A percentile compares a stretch with the other conserved stretches of the same genome.
phyloP scores from a whole-genome alignment of 1,140 invertebrate species.

The Zaprionus ornatus region DNA sequence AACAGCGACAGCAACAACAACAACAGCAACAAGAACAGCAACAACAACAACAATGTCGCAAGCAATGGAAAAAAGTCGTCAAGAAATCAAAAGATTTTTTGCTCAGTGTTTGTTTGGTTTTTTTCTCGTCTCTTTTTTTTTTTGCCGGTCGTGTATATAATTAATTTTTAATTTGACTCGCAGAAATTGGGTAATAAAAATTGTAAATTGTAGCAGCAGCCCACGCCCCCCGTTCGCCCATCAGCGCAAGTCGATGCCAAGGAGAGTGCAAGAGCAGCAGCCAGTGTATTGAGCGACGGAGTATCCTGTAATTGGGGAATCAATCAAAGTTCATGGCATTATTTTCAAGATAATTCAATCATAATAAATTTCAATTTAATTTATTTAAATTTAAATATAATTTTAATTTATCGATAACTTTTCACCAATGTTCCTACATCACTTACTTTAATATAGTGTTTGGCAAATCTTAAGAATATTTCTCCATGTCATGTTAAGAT shows the following conservation, averaged over 20 bases:
- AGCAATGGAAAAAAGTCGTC: conserved; percentile 57
- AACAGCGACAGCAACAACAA: conserved; percentile 43
- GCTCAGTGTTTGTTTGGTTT: conserved; percentile 35
- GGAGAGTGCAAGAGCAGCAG: conserved; percentile 4
- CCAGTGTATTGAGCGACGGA: neutral
- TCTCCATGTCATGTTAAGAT: no score
- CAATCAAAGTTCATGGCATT: neutral
- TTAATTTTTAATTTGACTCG: conserved; percentile 80
- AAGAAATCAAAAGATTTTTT: conserved; percentile 73
- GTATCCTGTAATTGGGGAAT: neutral
- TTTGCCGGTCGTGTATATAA: conserved; percentile 64
- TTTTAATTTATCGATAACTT: no score
- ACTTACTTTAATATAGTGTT: no score
- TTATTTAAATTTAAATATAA: no score
- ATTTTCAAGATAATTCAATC: neutral
- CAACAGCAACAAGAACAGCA: conserved; percentile 44
- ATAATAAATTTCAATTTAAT: no score
- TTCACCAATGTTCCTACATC: no score
- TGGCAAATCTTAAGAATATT: no score
- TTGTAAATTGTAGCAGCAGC: conserved; percentile 62
- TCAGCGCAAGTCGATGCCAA: conserved; percentile 13
- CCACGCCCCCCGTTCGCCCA: neutral
- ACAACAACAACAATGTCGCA: conserved; percentile 32
- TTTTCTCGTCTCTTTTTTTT: conserved; percentile 13
- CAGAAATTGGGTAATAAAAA: conserved; percentile 80